Percentiles rank a stretch among this genome's conserved stretches.
phyloP scores from a whole-genome alignment of 2,797 vertebrate genomes.

The Fundulus diaphanus region DNA sequence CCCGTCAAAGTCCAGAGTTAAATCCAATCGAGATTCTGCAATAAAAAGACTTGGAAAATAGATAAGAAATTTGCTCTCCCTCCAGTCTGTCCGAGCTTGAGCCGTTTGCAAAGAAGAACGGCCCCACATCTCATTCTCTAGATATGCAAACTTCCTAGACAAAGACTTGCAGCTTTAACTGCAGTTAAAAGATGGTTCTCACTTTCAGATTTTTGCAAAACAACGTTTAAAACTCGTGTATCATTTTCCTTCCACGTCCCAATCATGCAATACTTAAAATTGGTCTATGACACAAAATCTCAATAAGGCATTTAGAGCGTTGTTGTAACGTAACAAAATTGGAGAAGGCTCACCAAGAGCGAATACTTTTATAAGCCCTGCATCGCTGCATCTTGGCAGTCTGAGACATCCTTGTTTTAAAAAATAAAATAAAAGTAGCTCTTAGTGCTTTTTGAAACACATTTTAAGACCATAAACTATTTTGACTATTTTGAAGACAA shows the following conservation, averaged over 20 bases:
- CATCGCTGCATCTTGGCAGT: neutral
- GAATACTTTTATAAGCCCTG: too few relatives aligned
- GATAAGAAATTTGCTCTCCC: too few relatives aligned
- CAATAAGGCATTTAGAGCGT: too few relatives aligned
- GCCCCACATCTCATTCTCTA: neutral
- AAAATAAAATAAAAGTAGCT: too few relatives aligned
- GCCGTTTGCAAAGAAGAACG: neutral
- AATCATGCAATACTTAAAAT: too few relatives aligned
- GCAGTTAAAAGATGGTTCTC: neutral
- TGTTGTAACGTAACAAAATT: too few relatives aligned
- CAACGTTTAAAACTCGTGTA: too few relatives aligned
- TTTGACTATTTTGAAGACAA: neutral
- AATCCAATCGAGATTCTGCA: neutral
- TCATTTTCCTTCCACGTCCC: too few relatives aligned
- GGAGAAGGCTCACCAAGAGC: too few relatives aligned
- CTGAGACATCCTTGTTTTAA: neutral
- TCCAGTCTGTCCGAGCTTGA: neutral
- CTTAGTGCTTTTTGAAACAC: neutral
- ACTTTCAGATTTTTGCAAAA: too few relatives aligned
- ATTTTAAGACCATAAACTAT: too few relatives aligned
- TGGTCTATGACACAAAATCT: too few relatives aligned
- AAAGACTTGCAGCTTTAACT: neutral
- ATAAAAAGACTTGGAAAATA: neutral
- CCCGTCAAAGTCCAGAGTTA: neutral
- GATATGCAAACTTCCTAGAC: neutral